Base-by-base conservation (phyloP, 2,113 vertebrate genomes). In the Amphilophus citrinellus region DNA sequence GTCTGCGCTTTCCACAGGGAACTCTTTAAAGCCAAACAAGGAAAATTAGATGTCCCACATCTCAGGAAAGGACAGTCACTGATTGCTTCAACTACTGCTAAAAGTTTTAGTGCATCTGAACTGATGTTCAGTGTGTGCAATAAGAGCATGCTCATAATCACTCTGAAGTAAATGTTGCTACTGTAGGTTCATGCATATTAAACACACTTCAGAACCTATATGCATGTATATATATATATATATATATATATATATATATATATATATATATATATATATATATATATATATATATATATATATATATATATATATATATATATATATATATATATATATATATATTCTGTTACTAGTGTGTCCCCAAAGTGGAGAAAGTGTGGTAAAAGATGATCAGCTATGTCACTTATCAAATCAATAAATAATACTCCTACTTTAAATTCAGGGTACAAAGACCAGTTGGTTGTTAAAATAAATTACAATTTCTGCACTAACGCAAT, bases 11-110 rank as follows among this genome's bases (percentile, higher is more conserved):
- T 47, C 77, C 76, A 47, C 47, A 20, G 17, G 47, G 32, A 84
- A 35, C n/a, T 50, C 13, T 87, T 79, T 27, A 13, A 0, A 63
- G 20, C 18, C 18, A 80, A 77, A 83, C 59, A 82, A 82, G 42
- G 6, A 47, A 79, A 87, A 84, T 79, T 59, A 59, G 59, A 68
- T 20, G 53, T 61, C 81, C 66, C 59, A 58, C 35, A 75, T 86
- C 30, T 66, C 68, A 47, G 22, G 63, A 75, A 47, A 75, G 32
- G 39, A 53, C 59, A 58, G 42, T 65, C 22, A 68, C 14, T 66
- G 77, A 81, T 68, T 47, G 44, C 47, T 17, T 80, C 50, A n/a
- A 11, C 47, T 39, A 39, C 13, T 53, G 17, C 66, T 73, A 32
- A 53, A 73, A n/a, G 66, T 32, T 73, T 73, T 14, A 20, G 53